Conservation (phyloP, 2,797 vertebrate species). For the Sebastes umbrosus region DNA sequence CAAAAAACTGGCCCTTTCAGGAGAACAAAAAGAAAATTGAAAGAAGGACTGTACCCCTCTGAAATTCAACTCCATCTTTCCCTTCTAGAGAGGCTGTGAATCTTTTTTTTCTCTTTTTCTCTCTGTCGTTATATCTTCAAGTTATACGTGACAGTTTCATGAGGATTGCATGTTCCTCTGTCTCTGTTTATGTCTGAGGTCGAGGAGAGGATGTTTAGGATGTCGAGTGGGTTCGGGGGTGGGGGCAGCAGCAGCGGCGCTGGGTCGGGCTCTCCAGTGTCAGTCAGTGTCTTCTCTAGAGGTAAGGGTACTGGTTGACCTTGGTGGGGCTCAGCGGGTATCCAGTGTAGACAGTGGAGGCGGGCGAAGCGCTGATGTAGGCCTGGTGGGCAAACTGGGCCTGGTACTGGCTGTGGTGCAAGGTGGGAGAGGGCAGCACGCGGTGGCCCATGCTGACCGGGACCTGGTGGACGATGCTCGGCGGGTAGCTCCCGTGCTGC, state of each 20-base stretch:
- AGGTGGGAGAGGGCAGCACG: constrained; percentile 93
- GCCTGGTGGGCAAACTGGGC: constrained; percentile 98
- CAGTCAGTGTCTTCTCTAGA: constrained; percentile 84
- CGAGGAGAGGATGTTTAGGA: constrained; percentile 57
- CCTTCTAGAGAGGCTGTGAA: constrained; percentile 60
- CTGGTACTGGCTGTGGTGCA: constrained; percentile 97
- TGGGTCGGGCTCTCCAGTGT: constrained; percentile 81
- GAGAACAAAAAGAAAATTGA: constrained; percentile 37
- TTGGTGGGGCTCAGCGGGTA: constrained; percentile 99
- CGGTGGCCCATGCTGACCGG: constrained; percentile 96
- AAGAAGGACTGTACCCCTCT: constrained; percentile 66
- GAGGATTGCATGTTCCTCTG: constrained; percentile 78
- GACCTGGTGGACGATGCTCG: constrained; percentile 97
- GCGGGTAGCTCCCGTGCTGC: constrained; percentile 93
- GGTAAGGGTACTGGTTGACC: constrained; percentile 99
- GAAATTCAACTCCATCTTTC: constrained; percentile 58
- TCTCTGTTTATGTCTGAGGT: constrained; percentile 75
- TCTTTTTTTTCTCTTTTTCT: constrained; percentile 56
- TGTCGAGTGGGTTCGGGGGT: constrained; percentile 22
- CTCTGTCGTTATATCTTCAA: constrained; percentile 80
- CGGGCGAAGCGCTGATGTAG: constrained; percentile 98
- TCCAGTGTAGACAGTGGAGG: constrained; percentile 99
- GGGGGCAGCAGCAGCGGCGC: constrained; percentile 68
- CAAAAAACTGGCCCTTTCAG: constrained; percentile 79
- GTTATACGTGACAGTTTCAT: constrained; percentile 75